A percentile compares a stretch with the other conserved stretches of the same genome.
Evolutionary conservation across 35 echinoderm and acorn worm species (phyloP).

Genomic region (Lytechinus variegatus): DNA sequence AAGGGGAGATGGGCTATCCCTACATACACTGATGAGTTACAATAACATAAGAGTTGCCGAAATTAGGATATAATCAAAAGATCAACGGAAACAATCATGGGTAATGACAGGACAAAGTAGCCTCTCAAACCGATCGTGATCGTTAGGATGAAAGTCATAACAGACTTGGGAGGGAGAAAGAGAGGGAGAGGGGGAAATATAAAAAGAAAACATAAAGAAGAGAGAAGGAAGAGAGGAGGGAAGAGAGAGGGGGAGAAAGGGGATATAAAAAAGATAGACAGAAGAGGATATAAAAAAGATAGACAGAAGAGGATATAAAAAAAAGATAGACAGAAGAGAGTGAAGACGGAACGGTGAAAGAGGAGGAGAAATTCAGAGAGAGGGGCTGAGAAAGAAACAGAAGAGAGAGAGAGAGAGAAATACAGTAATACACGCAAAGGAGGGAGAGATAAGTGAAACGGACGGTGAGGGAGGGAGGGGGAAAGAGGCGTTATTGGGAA

Average conservation of each 20-base stretch:
- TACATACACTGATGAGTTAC: background rate
- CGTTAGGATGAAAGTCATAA: background rate
- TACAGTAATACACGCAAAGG: background rate
- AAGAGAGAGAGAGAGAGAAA: background rate
- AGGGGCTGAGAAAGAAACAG: background rate
- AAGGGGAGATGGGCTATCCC: background rate
- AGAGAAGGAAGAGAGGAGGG: background rate
- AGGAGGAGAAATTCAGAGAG: background rate
- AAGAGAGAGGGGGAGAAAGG: background rate
- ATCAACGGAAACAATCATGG: slow-evolving; percentile 27
- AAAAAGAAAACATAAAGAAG: background rate
- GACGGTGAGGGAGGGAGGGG: background rate
- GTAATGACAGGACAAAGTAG: slow-evolving; percentile 20
- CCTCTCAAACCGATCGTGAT: background rate
- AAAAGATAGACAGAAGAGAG: no score
- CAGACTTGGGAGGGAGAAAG: background rate
- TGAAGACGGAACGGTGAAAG: background rate
- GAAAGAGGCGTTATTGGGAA: background rate
- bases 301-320: no score
- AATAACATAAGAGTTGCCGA: slow-evolving; percentile 21
- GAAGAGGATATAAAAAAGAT: no score
- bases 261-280: background rate
- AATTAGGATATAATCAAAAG: slow-evolving; percentile 28
- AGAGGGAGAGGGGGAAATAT: background rate
- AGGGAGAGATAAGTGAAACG: background rate